Conservation (phyloP, 2,797 vertebrate species). For the Parotocinclus haroldoi region DNA sequence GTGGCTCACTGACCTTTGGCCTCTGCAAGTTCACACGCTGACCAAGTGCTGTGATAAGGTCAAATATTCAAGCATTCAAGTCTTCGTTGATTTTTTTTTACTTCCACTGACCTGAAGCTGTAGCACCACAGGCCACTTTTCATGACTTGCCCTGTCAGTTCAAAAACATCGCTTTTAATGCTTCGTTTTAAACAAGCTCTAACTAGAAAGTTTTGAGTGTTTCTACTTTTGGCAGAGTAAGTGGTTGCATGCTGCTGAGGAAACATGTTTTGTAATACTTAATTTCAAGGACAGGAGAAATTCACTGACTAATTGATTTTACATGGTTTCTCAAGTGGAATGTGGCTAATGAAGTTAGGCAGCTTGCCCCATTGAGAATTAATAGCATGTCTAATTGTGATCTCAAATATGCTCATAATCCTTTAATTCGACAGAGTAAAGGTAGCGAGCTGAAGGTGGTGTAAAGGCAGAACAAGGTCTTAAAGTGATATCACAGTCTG, state of each 20-base stretch:
- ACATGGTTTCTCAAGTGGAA: constrained; percentile 63
- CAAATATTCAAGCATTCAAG: background rate
- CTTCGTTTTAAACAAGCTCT: too few relatives aligned
- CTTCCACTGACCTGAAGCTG: constrained; percentile 3
- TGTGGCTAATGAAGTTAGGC: constrained; percentile 69
- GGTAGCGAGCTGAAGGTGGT: constrained; percentile 57
- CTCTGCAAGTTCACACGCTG: constrained; percentile 10
- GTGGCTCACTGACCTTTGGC: constrained; percentile 33
- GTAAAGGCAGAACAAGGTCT: constrained; percentile 34
- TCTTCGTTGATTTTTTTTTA: constrained; percentile 6
- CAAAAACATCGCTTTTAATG: background rate
- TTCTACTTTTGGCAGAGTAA: too few relatives aligned
- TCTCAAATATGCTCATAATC: constrained; percentile 72
- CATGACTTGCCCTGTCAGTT: constrained; percentile 1
- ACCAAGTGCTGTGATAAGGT: constrained; percentile 13
- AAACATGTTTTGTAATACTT: constrained; percentile 10
- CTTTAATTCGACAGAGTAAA: constrained; percentile 60
- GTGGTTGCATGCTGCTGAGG: background rate
- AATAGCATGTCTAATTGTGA: constrained; percentile 66
- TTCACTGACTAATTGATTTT: constrained; percentile 62
- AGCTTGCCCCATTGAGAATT: constrained; percentile 60
- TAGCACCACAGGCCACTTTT: background rate
- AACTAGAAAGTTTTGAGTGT: too few relatives aligned
- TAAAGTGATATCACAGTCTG: constrained; percentile 21
- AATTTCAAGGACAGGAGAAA: constrained; percentile 30